These are phyloP conservation scores for Crocallis elinguaria DNA, from an alignment of 2,888 invertebrate species.

Conservation along the genomic window DNA sequence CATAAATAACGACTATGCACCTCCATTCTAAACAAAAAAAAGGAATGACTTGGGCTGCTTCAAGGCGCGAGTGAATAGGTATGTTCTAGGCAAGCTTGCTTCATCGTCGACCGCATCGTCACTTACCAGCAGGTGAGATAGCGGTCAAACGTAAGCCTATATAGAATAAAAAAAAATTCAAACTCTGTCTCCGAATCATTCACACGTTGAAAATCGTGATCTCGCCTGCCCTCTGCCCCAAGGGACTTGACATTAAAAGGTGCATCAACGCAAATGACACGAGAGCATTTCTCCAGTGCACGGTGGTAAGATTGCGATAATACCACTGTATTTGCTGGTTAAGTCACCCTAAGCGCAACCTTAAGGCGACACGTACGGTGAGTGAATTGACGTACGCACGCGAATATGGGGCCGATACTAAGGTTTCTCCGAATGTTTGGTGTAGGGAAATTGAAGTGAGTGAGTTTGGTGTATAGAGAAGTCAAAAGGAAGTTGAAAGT, in stretches of 20 bases:
- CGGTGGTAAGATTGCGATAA: constrained; percentile 50
- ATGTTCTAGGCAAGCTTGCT: no score
- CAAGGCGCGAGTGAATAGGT: no score
- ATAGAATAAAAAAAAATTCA: not conserved
- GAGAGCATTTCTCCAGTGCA: constrained; percentile 48
- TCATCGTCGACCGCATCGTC: no score
- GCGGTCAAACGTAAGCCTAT: no score
- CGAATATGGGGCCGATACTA: constrained; percentile 48
- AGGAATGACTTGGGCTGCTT: no score
- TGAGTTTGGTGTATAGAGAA: not conserved
- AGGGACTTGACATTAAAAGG: constrained; percentile 50
- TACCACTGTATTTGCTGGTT: constrained; percentile 50
- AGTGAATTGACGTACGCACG: constrained; percentile 53
- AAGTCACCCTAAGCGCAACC: constrained; percentile 57
- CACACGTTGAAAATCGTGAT: constrained; percentile 39
- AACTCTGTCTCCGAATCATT: constrained; percentile 21
- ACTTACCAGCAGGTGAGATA: no score
- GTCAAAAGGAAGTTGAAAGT: no score
- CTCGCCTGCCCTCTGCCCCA: constrained; percentile 42
- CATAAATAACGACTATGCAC: no score
- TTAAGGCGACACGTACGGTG: constrained; percentile 50
- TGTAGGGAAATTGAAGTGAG: not conserved
- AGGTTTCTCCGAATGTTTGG: not conserved
- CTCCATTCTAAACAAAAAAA: not conserved
- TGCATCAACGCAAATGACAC: constrained; percentile 57